phyloP scores from a whole-genome alignment of 2,113 vertebrate genomes.

The Nerophis lumbriciformis region DNA sequence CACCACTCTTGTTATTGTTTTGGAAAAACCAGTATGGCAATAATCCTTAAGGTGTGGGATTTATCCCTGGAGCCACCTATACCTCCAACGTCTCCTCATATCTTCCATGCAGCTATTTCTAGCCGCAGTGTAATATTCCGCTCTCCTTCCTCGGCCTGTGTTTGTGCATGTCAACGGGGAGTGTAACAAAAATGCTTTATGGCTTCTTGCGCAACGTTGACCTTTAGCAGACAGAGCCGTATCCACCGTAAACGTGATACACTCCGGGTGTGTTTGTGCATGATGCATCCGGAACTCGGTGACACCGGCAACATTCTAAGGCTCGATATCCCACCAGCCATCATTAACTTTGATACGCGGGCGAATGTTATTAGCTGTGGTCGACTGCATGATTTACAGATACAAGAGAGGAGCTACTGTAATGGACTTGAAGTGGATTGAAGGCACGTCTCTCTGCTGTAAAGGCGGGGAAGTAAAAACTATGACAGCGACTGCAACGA shows the following conservation, averaged over 20 bases:
- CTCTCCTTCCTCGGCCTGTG: conserved; percentile 25
- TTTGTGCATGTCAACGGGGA: conserved; percentile 27
- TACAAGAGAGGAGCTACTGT: conserved; percentile 53
- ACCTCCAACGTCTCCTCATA: not conserved
- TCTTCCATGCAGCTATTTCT: not conserved
- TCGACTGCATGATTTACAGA: conserved; percentile 58
- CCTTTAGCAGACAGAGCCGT: conserved; percentile 52
- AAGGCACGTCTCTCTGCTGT: conserved; percentile 45
- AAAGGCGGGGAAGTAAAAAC: conserved; percentile 48
- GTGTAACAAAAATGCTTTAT: conserved; percentile 53
- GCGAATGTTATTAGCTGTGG: conserved; percentile 52
- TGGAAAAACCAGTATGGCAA: too few relatives aligned
- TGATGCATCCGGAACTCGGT: not conserved
- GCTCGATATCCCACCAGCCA: conserved; percentile 34
- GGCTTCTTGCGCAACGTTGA: conserved; percentile 42
- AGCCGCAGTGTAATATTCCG: conserved; percentile 8
- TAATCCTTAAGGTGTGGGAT: not conserved
- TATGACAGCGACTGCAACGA: conserved; percentile 29
- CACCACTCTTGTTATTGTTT: too few relatives aligned
- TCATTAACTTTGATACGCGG: conserved; percentile 61
- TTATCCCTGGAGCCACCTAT: not conserved
- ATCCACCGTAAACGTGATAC: conserved; percentile 49
- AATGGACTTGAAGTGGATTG: conserved; percentile 54
- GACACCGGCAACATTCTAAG: conserved; percentile 38
- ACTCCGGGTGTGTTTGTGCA: conserved; percentile 10